A percentile compares a stretch with the other conserved stretches of the same genome.
phyloP scores from a whole-genome alignment of 2,113 vertebrate genomes.

The Misgurnus mizolepis region DNA sequence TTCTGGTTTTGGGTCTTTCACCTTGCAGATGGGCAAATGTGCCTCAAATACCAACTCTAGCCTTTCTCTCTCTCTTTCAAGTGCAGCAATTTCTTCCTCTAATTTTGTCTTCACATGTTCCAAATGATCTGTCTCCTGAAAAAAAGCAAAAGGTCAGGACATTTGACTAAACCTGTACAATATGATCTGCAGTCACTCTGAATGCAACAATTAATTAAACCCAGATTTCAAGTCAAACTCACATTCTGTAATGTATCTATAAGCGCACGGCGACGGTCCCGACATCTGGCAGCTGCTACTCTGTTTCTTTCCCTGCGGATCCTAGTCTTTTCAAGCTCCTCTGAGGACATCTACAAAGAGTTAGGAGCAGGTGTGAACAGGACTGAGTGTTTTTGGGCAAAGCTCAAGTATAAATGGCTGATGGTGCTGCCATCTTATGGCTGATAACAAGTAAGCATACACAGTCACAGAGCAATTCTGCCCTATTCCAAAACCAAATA shows the following conservation, averaged over 20 bases:
- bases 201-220: not conserved
- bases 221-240: slow-evolving; percentile 44
- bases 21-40: slow-evolving; percentile 76
- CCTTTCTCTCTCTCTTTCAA: slow-evolving; percentile 78
- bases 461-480: not conserved
- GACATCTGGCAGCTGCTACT: slow-evolving; percentile 76
- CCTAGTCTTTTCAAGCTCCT: slow-evolving; percentile 73
- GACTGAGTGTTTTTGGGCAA: not conserved
- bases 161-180: not conserved
- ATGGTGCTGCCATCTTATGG: slow-evolving; percentile 54
- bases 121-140: slow-evolving; percentile 76
- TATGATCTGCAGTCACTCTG: too few species aligned
- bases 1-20: slow-evolving; percentile 46
- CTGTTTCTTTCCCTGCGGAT: slow-evolving; percentile 76
- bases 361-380: slow-evolving; percentile 7
- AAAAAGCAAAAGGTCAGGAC: slow-evolving; percentile 4
- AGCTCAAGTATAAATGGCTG: slow-evolving; percentile 22
- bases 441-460: not conserved
- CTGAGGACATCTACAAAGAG: slow-evolving; percentile 61
- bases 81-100: slow-evolving; percentile 74
- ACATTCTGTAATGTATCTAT: slow-evolving; percentile 74
- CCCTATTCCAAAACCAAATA: slow-evolving; percentile 14
- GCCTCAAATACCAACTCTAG: slow-evolving; percentile 77
- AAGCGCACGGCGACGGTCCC: slow-evolving; percentile 75
- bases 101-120: slow-evolving; percentile 72